These are phyloP conservation scores for Thera britannica DNA, from an alignment of 2,888 invertebrate genomes.

Conservation along the genomic window DNA sequence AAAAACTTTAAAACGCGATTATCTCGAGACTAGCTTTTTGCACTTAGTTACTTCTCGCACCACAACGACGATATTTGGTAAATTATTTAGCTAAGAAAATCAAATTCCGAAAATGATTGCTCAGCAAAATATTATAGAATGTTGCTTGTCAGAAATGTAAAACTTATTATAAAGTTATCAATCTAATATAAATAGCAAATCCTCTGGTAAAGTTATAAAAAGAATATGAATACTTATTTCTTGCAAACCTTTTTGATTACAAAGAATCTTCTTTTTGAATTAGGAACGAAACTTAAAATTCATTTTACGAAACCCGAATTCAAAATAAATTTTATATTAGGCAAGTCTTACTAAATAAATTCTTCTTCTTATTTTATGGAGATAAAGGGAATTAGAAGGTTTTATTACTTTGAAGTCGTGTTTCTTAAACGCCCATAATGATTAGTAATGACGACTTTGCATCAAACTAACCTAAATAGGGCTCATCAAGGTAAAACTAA, in stretches of 20 bases:
- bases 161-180: not conserved
- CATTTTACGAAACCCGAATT: slow-evolving; percentile 7
- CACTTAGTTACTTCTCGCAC: too few relatives aligned
- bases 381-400: slow-evolving; percentile 21
- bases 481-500: too few relatives aligned
- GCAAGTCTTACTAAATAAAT: slow-evolving; percentile 22
- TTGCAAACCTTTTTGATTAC: not conserved
- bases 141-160: too few relatives aligned
- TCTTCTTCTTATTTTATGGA: slow-evolving; percentile 8
- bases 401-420: slow-evolving; percentile 31
- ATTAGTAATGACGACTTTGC: slow-evolving; percentile 26
- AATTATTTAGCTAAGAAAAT: slow-evolving; percentile 14
- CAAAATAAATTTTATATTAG: slow-evolving; percentile 3
- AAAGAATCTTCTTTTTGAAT: slow-evolving; percentile 13
- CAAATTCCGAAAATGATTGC: not conserved
- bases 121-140: too few relatives aligned
- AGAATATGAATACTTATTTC: slow-evolving; percentile 2
- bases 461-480: not conserved
- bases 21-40: too few relatives aligned
- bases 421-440: slow-evolving; percentile 21
- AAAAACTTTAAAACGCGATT: too few relatives aligned
- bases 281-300: slow-evolving; percentile 5
- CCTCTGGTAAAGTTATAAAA: not conserved
- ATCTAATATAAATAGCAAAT: not conserved
- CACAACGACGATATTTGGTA: too few relatives aligned